Evolutionary conservation across 2,888 invertebrate species (phyloP).

Genomic region (Pristionchus exspectatus): DNA sequence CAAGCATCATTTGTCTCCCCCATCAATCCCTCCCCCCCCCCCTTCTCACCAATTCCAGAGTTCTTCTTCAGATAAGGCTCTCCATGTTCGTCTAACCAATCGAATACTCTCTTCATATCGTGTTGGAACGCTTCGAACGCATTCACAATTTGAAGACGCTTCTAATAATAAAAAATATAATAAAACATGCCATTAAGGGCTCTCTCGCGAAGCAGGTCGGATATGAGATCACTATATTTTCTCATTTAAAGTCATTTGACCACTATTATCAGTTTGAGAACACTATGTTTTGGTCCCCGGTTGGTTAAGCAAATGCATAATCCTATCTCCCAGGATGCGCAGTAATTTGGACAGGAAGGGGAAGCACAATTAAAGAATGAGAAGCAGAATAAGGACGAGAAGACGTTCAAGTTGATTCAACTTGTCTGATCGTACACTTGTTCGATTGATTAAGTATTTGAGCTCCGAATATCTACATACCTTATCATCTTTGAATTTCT

Average conservation of each 20-base stretch:
- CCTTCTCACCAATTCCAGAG: constrained; percentile 66
- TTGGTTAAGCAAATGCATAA: too few relatives aligned
- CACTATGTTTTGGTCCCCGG: too few relatives aligned
- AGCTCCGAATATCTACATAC: neutral
- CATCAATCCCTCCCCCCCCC: neutral
- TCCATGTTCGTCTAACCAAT: constrained; percentile 77
- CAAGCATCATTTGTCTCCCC: neutral
- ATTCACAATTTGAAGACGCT: constrained; percentile 62
- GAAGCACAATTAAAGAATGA: too few relatives aligned
- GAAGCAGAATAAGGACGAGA: too few relatives aligned
- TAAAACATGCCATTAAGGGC: neutral
- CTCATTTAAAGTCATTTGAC: too few relatives aligned
- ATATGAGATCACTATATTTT: too few relatives aligned
- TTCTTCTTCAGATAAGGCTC: constrained; percentile 75
- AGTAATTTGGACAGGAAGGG: too few relatives aligned
- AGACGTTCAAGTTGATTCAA: neutral
- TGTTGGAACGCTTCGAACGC: constrained; percentile 69
- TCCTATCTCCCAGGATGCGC: too few relatives aligned
- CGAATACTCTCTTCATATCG: constrained; percentile 70
- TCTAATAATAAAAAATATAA: constrained; percentile 55
- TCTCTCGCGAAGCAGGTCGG: neutral
- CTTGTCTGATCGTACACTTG: neutral
- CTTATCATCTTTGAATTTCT: constrained; percentile 20
- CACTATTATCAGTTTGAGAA: too few relatives aligned
- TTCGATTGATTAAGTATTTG: neutral